Conservation (phyloP, 2,113 vertebrate species). For the Sceloporus undulatus region DNA sequence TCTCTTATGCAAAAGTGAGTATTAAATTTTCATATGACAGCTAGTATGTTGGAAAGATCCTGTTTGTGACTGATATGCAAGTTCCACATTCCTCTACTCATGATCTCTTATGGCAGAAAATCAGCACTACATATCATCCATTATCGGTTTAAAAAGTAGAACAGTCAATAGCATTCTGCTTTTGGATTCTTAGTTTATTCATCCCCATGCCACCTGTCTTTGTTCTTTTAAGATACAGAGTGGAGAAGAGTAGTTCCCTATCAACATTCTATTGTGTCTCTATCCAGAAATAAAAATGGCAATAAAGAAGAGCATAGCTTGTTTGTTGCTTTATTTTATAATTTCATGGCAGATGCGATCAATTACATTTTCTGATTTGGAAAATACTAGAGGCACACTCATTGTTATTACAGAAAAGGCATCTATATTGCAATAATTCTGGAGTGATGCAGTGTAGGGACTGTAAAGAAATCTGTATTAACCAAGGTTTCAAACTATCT, state of each 20-base stretch:
- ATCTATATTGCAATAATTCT: not conserved
- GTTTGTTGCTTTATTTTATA: not conserved
- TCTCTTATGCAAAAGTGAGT: not conserved
- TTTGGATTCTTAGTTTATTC: constrained; percentile 5
- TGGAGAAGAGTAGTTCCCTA: not conserved
- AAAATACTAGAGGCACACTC: not conserved
- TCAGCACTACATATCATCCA: not conserved
- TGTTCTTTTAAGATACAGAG: not conserved
- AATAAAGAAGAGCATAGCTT: not conserved
- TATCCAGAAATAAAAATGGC: not conserved
- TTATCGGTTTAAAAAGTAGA: not conserved
- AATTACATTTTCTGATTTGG: not conserved
- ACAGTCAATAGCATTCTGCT: not conserved
- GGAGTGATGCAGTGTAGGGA: too few species aligned
- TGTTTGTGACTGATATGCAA: not conserved
- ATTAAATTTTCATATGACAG: constrained; percentile 20
- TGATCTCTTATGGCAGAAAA: not conserved
- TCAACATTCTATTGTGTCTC: not conserved
- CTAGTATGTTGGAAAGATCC: not conserved
- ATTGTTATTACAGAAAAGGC: too few species aligned
- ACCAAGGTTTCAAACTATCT: too few species aligned
- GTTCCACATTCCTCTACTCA: not conserved
- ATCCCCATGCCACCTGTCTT: not conserved
- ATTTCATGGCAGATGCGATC: not conserved
- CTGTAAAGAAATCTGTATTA: too few species aligned